Evolutionary conservation across 2,888 invertebrate species (phyloP), one percentile per base, ranked within the genome.

Genomic region (Panorpa germanica): DNA sequence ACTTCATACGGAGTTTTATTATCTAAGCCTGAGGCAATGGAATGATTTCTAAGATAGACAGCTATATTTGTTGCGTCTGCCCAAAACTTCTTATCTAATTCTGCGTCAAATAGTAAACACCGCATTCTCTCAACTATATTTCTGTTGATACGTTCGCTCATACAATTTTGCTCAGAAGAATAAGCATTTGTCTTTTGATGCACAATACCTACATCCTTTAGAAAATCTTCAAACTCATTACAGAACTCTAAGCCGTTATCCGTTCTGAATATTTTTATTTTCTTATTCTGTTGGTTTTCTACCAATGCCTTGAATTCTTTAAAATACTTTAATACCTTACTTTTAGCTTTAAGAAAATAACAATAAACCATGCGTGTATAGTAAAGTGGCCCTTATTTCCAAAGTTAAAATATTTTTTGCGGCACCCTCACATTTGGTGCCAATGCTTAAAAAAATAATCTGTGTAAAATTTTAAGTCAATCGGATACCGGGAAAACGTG

Each of bases 51-150:
- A n/a, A 38, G 17, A 35, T 37, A 38, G 9, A 32, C 29, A 5
- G 41, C 41, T 9, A 38, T 39, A 23, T 36, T 33, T 16, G 34
- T 33, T 9, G 41, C 39, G 35, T 43, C 35, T 9, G 37, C 37
- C 38, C 37, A 41, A 28, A 33, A 34, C 2, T 3, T 13, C 18
- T 37, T 35, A 4, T 25, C 29, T 20, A 35, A n/a, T n/a, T 28
- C 33, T 12, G 38, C 31, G 25, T 39, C 39, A 2, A 34, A 11
- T 21, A 41, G 12, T 40, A 43, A 40, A 22, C 39, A 40, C 14
- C 39, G 34, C 3, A 37, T 36, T 9, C 34, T 32, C 14, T 42
- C 41, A 2, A 40, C 30, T 5, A 42, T 33, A 1, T 39, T 40
- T 7, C 39, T 29, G 17, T 45, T 44, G 15, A 27, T 20, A 1